A percentile compares a stretch with the other conserved stretches of the same genome.
Conservation (phyloP, 2,888 invertebrate genomes). For the Pseudanteris insignis region DNA sequence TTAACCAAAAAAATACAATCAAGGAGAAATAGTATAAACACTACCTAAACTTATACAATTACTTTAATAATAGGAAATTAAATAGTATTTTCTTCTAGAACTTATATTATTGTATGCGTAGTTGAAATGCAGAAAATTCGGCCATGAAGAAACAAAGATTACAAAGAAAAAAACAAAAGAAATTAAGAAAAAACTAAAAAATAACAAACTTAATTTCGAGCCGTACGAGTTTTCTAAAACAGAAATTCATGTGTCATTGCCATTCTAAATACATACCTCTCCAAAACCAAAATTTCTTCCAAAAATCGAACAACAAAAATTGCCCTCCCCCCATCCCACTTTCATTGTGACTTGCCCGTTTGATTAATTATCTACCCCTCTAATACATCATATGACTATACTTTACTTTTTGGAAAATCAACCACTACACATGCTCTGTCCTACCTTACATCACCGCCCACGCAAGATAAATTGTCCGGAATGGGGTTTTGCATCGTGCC, state of each 20-base stretch:
- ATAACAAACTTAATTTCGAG: too few relatives aligned
- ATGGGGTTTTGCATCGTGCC: slow-evolving; percentile 63
- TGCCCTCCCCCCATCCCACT: slow-evolving; percentile 21
- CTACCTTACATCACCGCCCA: slow-evolving; percentile 72
- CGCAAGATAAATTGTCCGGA: slow-evolving; percentile 69
- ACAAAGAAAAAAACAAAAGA: slow-evolving; percentile 11
- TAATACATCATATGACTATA: slow-evolving; percentile 41
- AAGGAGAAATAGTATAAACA: too few relatives aligned
- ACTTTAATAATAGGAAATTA: too few relatives aligned
- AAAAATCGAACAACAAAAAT: slow-evolving; percentile 24
- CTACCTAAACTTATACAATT: too few relatives aligned
- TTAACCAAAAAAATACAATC: too few relatives aligned
- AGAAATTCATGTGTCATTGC: slow-evolving; percentile 5
- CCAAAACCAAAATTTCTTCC: slow-evolving; percentile 38
- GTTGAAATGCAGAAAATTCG: slow-evolving; percentile 38
- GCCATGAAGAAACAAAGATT: slow-evolving; percentile 41
- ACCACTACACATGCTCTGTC: slow-evolving; percentile 50
- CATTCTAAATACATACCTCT: slow-evolving; percentile 39
- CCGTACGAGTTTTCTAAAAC: neutral
- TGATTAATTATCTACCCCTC: slow-evolving; percentile 14
- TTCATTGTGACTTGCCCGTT: slow-evolving; percentile 12
- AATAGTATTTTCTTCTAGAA: too few relatives aligned
- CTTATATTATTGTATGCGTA: neutral
- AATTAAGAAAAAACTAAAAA: slow-evolving; percentile 3
- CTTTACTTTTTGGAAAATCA: slow-evolving; percentile 34